Evolutionary conservation across 2,113 vertebrate genomes (phyloP).

Genomic region (Seriola rivoliana): DNA sequence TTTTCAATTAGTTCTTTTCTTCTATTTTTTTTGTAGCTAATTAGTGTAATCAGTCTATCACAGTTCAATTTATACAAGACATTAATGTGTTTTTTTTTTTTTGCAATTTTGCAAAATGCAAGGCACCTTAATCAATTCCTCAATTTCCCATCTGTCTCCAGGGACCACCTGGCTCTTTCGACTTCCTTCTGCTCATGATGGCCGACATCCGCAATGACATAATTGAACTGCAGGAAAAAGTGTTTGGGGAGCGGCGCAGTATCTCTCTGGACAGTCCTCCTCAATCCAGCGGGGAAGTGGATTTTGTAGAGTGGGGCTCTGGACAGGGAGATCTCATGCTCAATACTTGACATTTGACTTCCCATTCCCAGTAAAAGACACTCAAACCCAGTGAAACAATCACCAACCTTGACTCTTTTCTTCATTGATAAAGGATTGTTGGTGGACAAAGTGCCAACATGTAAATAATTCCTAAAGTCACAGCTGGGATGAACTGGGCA

Average conservation of each 20-base stretch:
- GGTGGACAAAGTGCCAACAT: conserved; percentile 9
- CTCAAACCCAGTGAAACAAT: conserved; percentile 27
- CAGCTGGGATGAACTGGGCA: conserved; percentile 17
- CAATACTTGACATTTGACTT: conserved; percentile 72
- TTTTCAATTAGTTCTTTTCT: no score
- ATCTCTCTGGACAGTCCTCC: conserved; percentile 77
- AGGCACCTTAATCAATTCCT: neutral
- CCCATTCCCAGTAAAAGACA: neutral
- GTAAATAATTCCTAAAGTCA: conserved; percentile 37
- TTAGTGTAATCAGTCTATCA: neutral
- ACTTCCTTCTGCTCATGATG: conserved; percentile 88
- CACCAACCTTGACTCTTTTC: conserved; percentile 29
- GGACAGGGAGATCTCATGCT: conserved; percentile 78
- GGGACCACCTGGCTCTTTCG: conserved; percentile 87
- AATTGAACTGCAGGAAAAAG: conserved; percentile 85
- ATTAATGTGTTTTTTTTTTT: no score
- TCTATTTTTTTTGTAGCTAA: no score
- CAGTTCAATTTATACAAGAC: no score
- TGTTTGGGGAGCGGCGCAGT: conserved; percentile 81
- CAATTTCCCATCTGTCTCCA: conserved; percentile 37
- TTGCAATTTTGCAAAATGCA: neutral
- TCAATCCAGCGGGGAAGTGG: conserved; percentile 74
- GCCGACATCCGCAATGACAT: conserved; percentile 88
- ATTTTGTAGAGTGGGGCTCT: conserved; percentile 81
- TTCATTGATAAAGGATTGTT: conserved; percentile 17